Conservation (phyloP, 2,888 invertebrate species). For the Aproaerema taeniolella region DNA sequence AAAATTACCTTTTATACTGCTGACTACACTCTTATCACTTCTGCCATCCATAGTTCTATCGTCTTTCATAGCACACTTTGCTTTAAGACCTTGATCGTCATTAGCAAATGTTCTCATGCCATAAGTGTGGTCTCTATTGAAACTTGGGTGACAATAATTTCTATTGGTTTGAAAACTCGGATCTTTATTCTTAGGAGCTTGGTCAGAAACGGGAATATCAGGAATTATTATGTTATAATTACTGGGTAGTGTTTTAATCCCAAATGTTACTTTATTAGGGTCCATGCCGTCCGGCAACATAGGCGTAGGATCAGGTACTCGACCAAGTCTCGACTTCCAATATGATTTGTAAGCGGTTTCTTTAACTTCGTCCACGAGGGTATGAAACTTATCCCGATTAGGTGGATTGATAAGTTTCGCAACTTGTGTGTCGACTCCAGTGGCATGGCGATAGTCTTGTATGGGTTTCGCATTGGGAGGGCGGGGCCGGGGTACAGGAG, state of each 20-base stretch:
- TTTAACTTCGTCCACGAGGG: slow-evolving; percentile 50
- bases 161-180: slow-evolving; percentile 48
- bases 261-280: no score
- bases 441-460: slow-evolving; percentile 41
- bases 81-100: no score
- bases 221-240: slow-evolving; percentile 62
- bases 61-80: no score
- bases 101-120: no score
- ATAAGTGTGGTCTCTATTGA: slow-evolving; percentile 52
- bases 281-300: slow-evolving; percentile 60
- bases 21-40: no score
- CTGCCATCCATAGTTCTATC: no score
- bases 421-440: slow-evolving; percentile 38
- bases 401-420: slow-evolving; percentile 45
- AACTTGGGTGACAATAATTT: slow-evolving; percentile 61
- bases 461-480: slow-evolving; percentile 50
- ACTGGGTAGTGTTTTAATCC: no score
- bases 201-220: no score
- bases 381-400: slow-evolving; percentile 50
- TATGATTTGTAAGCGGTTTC: slow-evolving; percentile 53
- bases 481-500: slow-evolving; percentile 34
- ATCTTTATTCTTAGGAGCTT: no score
- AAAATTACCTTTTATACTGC: no score
- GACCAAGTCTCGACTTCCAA: slow-evolving; percentile 51
- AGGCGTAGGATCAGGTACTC: slow-evolving; percentile 44